Evolutionary conservation across 2,888 invertebrate genomes (phyloP).

Genomic region (Ariolimax columbianus): DNA sequence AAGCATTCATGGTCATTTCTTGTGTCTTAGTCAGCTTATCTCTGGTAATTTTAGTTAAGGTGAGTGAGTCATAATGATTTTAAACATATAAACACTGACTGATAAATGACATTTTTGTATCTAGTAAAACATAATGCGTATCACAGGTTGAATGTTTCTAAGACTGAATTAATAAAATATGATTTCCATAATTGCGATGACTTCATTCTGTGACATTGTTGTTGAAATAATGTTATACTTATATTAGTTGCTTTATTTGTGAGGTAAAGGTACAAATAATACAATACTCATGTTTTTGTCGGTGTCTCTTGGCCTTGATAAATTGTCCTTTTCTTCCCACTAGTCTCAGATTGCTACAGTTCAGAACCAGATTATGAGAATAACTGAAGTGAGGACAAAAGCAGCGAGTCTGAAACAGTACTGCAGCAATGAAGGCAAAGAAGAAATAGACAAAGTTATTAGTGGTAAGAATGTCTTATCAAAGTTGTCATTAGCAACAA

Average conservation of each 20-base stretch:
- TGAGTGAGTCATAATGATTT: neutral
- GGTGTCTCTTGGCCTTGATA: neutral
- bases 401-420: constrained; percentile 59
- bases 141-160: neutral
- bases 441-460: constrained; percentile 60
- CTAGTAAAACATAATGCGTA: neutral
- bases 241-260: neutral
- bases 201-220: neutral
- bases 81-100: neutral
- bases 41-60: neutral
- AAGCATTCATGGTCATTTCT: neutral
- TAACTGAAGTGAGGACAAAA: constrained; percentile 60
- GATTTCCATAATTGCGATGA: neutral
- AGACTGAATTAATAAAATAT: neutral
- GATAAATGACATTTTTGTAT: neutral
- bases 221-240: neutral
- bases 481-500: neutral
- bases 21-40: neutral
- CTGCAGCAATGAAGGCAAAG: constrained; percentile 60
- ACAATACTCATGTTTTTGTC: neutral
- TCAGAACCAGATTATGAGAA: constrained; percentile 77
- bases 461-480: constrained; percentile 55
- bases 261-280: neutral
- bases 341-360: constrained; percentile 86
- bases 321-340: constrained; percentile 25